These are phyloP conservation scores for Sitobion miscanthi DNA, from an alignment of 1,140 invertebrate genomes.

Conservation along the genomic window DNA sequence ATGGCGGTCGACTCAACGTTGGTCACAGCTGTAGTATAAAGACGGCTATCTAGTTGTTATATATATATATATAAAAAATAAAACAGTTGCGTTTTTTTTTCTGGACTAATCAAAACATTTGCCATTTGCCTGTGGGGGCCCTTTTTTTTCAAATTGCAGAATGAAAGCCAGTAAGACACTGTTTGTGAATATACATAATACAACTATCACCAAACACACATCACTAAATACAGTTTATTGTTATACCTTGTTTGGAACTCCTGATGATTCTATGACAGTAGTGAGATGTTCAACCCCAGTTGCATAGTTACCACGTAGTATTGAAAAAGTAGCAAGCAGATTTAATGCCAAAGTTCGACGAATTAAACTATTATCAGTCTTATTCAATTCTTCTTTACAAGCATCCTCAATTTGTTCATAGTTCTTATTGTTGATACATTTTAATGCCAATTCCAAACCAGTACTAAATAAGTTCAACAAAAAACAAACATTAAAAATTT, in stretches of 20 bases:
- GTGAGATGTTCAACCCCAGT: constrained; percentile 76
- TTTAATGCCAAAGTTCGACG: constrained; percentile 73
- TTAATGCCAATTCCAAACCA: constrained; percentile 72
- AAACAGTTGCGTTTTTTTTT: no score
- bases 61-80: no score
- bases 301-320: constrained; percentile 75
- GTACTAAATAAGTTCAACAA: constrained; percentile 60
- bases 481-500: background rate
- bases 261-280: constrained; percentile 68
- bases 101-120: no score
- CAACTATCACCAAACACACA: no score
- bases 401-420: constrained; percentile 80
- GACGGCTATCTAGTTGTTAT: no score
- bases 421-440: constrained; percentile 72
- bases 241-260: constrained; percentile 66
- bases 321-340: constrained; percentile 81
- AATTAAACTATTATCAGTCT: constrained; percentile 65
- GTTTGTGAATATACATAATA: no score
- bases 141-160: no score
- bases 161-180: no score
- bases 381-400: constrained; percentile 82
- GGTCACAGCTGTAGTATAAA: no score
- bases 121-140: no score
- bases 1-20: no score
- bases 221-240: no score